phyloP scores from a whole-genome alignment of 2,888 invertebrate species.

The Polietes domitor region DNA sequence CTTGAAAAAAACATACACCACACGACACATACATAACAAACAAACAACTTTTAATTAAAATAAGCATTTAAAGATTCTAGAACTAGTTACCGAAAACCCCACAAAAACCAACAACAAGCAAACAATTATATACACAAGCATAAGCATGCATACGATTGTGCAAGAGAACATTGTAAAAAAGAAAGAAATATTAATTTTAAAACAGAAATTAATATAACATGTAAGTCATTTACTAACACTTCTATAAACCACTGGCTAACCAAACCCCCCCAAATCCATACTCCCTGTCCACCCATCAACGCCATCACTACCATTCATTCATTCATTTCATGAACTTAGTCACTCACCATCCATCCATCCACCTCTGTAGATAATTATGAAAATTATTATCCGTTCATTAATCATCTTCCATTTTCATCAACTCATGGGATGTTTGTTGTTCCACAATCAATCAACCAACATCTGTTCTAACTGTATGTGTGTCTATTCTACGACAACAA shows the following conservation, averaged over 20 bases:
- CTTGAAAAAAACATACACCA: constrained; percentile 12
- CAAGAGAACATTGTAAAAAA: constrained; percentile 13
- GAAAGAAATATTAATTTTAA: constrained; percentile 3
- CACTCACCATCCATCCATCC: neutral
- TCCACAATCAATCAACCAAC: neutral
- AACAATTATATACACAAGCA: neutral
- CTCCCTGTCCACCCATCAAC: neutral
- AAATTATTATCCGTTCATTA: constrained; percentile 9
- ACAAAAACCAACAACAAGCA: neutral
- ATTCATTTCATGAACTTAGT: constrained; percentile 12
- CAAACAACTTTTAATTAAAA: constrained; percentile 19
- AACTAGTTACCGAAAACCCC: constrained; percentile 8
- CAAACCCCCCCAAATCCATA: too few species aligned
- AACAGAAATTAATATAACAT: neutral
- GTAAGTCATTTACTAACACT: constrained; percentile 18
- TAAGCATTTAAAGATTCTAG: constrained; percentile 34
- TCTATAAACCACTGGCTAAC: neutral
- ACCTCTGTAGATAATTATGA: constrained; percentile 30
- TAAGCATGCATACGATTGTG: neutral
- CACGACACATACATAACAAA: constrained; percentile 12
- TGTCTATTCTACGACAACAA: neutral
- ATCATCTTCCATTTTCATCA: neutral
- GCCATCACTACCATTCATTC: neutral
- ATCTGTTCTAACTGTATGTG: neutral
- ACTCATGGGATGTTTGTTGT: neutral